Evolutionary conservation across 2,797 vertebrate genomes (phyloP).

Genomic region (Sylvia borin): DNA sequence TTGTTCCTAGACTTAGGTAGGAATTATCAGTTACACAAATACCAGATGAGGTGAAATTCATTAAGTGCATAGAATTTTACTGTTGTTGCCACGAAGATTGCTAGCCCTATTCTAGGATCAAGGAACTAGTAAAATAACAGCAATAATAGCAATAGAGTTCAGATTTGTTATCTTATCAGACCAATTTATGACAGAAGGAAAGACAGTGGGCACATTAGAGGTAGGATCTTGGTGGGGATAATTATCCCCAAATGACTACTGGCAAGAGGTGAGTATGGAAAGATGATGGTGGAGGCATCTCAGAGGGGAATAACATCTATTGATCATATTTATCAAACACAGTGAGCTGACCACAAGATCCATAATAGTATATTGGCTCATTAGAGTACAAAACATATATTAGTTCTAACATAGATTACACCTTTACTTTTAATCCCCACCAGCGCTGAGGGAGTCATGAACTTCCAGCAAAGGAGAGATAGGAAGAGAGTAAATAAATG

Average conservation of each 20-base stretch:
- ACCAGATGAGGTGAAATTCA: background rate
- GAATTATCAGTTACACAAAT: background rate
- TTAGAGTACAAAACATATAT: constrained; percentile 32
- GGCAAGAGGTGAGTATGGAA: background rate
- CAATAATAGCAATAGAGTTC: background rate
- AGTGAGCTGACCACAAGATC: constrained; percentile 52
- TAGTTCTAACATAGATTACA: constrained; percentile 40
- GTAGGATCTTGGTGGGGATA: constrained; percentile 39
- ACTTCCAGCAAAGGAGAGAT: constrained; percentile 8
- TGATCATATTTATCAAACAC: constrained; percentile 45
- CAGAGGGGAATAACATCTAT: constrained; percentile 43
- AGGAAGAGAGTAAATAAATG: constrained; percentile 22
- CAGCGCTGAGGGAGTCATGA: constrained; percentile 23
- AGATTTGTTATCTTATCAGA: constrained; percentile 53
- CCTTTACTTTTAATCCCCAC: constrained; percentile 53
- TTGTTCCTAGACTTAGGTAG: background rate
- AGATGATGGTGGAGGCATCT: constrained; percentile 33
- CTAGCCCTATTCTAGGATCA: background rate
- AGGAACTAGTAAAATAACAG: constrained; percentile 44
- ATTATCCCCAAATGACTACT: constrained; percentile 45
- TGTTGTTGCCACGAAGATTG: background rate
- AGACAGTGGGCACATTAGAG: constrained; percentile 47
- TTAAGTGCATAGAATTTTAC: background rate
- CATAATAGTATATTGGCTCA: constrained; percentile 37
- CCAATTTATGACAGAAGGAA: constrained; percentile 38